Conservation (phyloP, 2,888 invertebrate species). For the Aelia acuminata region DNA sequence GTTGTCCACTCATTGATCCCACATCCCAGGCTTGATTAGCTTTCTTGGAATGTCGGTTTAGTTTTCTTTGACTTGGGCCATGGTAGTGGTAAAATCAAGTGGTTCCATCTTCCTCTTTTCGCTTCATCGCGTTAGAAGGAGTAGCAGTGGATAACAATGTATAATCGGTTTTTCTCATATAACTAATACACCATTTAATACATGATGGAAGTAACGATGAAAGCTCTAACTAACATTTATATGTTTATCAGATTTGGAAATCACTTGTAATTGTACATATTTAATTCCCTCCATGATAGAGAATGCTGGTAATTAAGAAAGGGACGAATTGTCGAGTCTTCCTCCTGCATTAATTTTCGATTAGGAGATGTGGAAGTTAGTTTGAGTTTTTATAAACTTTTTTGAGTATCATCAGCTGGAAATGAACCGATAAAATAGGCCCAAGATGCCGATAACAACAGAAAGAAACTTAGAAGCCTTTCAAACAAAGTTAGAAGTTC, state of each 20-base stretch:
- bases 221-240: too few species aligned
- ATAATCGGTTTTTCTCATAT: not conserved
- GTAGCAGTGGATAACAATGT: not conserved
- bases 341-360: not conserved
- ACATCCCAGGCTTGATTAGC: not conserved
- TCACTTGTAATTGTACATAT: too few species aligned
- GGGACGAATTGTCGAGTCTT: not conserved
- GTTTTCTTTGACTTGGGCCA: not conserved
- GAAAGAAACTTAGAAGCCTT: too few species aligned
- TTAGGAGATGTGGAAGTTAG: not conserved
- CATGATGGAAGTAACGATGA: not conserved
- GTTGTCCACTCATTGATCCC: not conserved
- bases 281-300: not conserved
- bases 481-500: constrained; percentile 12
- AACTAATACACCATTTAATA: not conserved
- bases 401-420: constrained; percentile 27
- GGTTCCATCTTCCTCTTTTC: not conserved
- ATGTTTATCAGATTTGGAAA: too few species aligned
- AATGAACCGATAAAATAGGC: constrained; percentile 25
- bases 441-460: constrained; percentile 22
- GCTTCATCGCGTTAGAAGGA: not conserved
- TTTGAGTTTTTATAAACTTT: not conserved
- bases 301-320: not conserved
- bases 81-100: not conserved
- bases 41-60: not conserved